phyloP scores from a whole-genome alignment of 64 coral and sea anemone species.

The Catalaphyllia jardinei region DNA sequence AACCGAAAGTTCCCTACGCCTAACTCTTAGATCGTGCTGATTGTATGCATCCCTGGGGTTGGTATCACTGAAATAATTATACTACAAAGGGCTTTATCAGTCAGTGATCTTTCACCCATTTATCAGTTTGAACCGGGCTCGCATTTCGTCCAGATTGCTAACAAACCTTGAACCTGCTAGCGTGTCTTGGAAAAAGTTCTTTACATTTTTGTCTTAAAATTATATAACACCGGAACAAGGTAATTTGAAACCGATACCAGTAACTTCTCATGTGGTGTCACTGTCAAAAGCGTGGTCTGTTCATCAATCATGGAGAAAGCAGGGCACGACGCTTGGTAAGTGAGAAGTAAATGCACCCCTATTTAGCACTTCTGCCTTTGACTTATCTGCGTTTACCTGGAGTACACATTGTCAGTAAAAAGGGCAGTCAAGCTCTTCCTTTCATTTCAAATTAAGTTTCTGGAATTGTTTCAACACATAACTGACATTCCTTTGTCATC shows the following conservation, averaged over 20 bases:
- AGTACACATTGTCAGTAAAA: no score
- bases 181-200: background rate
- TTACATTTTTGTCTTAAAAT: constrained; percentile 4
- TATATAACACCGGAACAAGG: background rate
- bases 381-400: background rate
- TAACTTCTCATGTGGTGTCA: background rate
- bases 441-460: no score
- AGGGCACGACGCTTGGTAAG: background rate
- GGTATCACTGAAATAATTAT: constrained; percentile 9
- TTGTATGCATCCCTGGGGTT: background rate
- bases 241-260: background rate
- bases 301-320: background rate
- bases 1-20: background rate
- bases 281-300: no score
- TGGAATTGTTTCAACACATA: background rate
- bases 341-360: background rate
- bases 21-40: background rate
- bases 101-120: background rate
- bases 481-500: background rate
- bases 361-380: background rate
- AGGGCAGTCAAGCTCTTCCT: no score
- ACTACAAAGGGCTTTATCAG: background rate
- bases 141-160: background rate
- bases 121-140: background rate
- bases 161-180: background rate